phyloP scores from a whole-genome alignment of 1,140 invertebrate species.

The Hestina assimilis region DNA sequence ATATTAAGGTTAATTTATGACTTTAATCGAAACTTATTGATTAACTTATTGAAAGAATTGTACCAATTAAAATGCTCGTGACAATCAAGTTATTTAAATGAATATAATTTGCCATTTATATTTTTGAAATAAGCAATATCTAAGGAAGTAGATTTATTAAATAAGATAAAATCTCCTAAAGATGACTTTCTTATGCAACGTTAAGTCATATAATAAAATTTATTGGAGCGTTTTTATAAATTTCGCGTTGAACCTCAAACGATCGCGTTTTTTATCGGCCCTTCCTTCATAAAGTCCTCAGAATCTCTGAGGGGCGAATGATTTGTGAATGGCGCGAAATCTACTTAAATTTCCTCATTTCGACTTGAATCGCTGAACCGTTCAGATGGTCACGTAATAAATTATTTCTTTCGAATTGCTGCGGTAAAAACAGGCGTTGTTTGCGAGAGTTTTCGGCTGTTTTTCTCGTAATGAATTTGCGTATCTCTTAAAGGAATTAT shows the following conservation, averaged over 20 bases:
- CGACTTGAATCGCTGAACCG: slow-evolving; percentile 22
- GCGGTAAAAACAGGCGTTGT: slow-evolving; percentile 18
- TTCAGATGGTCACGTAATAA: slow-evolving; percentile 30
- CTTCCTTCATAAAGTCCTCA: slow-evolving; percentile 33
- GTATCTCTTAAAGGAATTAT: neutral
- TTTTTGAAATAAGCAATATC: no score
- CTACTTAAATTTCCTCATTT: slow-evolving; percentile 32
- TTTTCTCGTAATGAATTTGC: neutral
- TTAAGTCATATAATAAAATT: slow-evolving; percentile 2
- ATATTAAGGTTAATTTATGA: no score
- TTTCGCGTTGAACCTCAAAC: slow-evolving; percentile 16
- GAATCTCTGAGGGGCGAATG: slow-evolving; percentile 17
- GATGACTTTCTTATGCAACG: neutral
- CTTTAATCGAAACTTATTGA: no score
- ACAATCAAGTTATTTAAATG: no score
- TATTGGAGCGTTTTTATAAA: slow-evolving; percentile 9
- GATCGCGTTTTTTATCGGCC: slow-evolving; percentile 31
- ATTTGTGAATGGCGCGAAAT: slow-evolving; percentile 36
- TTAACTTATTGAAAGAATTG: no score
- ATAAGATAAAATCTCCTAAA: neutral
- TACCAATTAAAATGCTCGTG: no score
- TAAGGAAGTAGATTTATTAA: neutral
- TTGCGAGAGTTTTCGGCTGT: slow-evolving; percentile 1
- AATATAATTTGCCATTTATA: no score
- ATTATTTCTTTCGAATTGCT: slow-evolving; percentile 29